A percentile compares a stretch with the other conserved stretches of the same genome.
Evolutionary conservation across 1,140 invertebrate species (phyloP).

Genomic region (Lerema accius): DNA sequence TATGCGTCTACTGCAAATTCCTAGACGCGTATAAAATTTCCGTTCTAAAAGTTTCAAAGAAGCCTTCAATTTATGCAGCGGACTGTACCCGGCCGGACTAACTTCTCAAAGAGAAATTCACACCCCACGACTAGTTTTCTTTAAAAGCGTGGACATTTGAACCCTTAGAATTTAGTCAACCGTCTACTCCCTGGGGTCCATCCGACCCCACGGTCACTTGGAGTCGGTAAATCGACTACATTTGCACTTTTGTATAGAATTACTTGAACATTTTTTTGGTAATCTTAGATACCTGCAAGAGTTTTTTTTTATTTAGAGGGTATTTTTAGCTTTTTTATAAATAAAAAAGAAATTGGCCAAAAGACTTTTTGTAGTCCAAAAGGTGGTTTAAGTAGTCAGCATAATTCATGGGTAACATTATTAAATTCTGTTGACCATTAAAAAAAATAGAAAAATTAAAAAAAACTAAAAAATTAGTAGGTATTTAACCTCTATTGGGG

Average conservation of each 20-base stretch:
- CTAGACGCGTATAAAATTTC: slow-evolving; percentile 14
- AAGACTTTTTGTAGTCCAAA: too few relatives aligned
- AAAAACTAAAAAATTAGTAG: too few relatives aligned
- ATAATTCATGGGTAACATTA: too few relatives aligned
- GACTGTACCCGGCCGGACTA: slow-evolving; percentile 44
- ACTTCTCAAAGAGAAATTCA: slow-evolving; percentile 70
- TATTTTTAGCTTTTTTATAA: too few relatives aligned
- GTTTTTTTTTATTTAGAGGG: too few relatives aligned
- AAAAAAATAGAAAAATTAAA: too few relatives aligned
- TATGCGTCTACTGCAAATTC: slow-evolving; percentile 27
- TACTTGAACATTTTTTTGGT: slow-evolving; percentile 6
- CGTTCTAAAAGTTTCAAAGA: slow-evolving; percentile 16
- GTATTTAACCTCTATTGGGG: too few relatives aligned
- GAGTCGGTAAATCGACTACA: slow-evolving; percentile 55
- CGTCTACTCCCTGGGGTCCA: slow-evolving; percentile 58
- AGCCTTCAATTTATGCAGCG: slow-evolving; percentile 13
- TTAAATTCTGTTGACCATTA: too few relatives aligned
- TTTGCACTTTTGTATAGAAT: slow-evolving; percentile 32
- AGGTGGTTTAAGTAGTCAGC: too few relatives aligned
- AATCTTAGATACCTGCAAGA: too few relatives aligned
- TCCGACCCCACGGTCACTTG: slow-evolving; percentile 64
- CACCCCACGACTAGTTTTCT: slow-evolving; percentile 74
- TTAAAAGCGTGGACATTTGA: slow-evolving; percentile 73
- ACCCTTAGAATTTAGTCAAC: slow-evolving; percentile 70
- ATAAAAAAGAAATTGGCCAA: too few relatives aligned